A percentile compares a stretch with the other conserved stretches of the same genome.
Conservation (phyloP, 2,113 vertebrate species). For the Aramus guarauna region DNA sequence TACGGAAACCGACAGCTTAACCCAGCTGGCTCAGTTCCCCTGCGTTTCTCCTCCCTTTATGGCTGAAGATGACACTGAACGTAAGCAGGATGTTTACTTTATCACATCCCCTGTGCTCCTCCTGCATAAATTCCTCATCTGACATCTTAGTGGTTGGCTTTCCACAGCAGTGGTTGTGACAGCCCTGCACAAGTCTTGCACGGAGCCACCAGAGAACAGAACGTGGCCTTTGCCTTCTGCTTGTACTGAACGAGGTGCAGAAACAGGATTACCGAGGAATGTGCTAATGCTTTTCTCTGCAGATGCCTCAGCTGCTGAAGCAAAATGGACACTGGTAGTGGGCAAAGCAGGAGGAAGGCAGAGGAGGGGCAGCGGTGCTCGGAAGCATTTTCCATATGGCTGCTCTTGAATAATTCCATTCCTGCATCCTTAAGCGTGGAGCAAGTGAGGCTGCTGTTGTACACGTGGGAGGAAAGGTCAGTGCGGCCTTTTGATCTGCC, state of each 20-base stretch:
- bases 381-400: neutral
- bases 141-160: neutral
- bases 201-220: neutral
- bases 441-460: neutral
- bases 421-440: neutral
- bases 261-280: neutral
- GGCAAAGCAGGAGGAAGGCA: neutral
- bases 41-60: neutral
- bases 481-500: conserved; percentile 1
- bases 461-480: conserved; percentile 25
- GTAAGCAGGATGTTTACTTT: conserved; percentile 3
- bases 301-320: conserved; percentile 8
- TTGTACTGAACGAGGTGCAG: neutral
- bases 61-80: neutral
- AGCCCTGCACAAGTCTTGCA: neutral
- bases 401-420: conserved; percentile 9
- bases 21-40: neutral
- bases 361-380: neutral
- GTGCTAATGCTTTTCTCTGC: neutral
- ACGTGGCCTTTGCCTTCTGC: conserved; percentile 1
- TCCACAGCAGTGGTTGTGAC: neutral
- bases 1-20: neutral
- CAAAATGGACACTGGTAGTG: neutral
- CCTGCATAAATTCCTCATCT: neutral
- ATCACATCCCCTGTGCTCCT: neutral